A percentile compares a stretch with the other conserved stretches of the same genome.
Evolutionary conservation across 2,888 invertebrate genomes (phyloP).

Genomic region (Habroteleia sp.): DNA sequence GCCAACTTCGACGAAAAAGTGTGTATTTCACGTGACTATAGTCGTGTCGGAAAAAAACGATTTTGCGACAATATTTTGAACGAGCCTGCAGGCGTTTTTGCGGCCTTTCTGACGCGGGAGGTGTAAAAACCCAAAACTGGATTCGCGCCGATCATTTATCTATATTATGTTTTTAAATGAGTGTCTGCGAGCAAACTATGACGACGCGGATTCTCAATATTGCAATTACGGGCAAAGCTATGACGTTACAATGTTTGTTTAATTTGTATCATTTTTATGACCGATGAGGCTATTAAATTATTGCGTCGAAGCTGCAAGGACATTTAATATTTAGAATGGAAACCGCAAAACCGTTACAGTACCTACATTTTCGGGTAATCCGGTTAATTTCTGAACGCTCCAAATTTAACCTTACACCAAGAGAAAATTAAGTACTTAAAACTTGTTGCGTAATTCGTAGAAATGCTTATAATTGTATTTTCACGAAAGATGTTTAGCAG

Average conservation of each 20-base stretch:
- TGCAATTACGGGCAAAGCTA: conserved; percentile 1
- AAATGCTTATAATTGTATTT: no score
- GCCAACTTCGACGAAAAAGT: no score
- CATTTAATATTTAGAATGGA: conserved; percentile 19
- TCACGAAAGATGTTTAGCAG: no score
- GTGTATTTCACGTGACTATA: conserved; percentile 19
- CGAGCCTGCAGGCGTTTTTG: neutral
- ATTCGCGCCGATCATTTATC: conserved; percentile 5
- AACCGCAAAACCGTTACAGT: conserved; percentile 14
- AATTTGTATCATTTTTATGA: no score
- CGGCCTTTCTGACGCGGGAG: neutral
- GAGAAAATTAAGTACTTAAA: no score
- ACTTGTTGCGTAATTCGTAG: no score
- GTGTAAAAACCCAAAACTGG: conserved; percentile 10
- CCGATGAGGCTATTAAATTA: conserved; percentile 13
- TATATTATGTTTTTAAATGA: neutral
- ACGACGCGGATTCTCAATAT: conserved; percentile 2
- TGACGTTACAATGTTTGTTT: conserved; percentile 15
- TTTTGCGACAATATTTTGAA: conserved; percentile 16
- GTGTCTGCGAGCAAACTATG: no score
- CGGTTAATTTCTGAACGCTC: no score
- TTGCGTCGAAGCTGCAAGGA: neutral
- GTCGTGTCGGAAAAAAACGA: neutral
- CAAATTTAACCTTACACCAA: no score
- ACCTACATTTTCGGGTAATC: conserved; percentile 23